These are phyloP conservation scores for Erpobdella octoculata DNA, from an alignment of 2,888 invertebrate species.

Conservation along the genomic window DNA sequence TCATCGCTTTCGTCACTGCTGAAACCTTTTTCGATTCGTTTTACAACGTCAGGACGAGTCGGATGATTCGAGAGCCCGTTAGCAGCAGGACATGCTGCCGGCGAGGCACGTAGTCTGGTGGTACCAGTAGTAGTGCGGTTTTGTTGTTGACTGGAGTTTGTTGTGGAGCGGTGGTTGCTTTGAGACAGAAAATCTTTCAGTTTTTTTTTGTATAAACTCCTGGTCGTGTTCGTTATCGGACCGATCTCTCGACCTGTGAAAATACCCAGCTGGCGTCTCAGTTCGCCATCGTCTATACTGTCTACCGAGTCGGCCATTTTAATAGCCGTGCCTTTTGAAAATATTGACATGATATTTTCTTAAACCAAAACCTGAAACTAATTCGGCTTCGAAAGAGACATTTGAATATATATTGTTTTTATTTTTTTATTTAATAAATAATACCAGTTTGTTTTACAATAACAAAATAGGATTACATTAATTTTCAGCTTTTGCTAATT, in stretches of 20 bases:
- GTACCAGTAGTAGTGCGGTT: not conserved
- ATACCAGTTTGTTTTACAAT: no score
- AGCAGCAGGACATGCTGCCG: not conserved
- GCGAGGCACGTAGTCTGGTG: not conserved
- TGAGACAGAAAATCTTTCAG: not conserved
- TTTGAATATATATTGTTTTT: no score
- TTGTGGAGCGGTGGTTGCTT: not conserved
- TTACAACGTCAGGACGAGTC: not conserved
- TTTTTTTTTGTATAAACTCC: slow-evolving; percentile 12
- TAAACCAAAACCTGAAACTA: no score
- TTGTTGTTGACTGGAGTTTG: not conserved
- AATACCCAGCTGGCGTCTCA: not conserved
- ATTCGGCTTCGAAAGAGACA: no score
- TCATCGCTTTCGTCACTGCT: slow-evolving; percentile 5
- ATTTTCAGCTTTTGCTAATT: no score
- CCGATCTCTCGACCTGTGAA: not conserved
- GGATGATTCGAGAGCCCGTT: not conserved
- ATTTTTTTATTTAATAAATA: no score
- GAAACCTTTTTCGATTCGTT: no score
- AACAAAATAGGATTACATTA: no score
- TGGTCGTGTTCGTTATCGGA: slow-evolving; percentile 1
- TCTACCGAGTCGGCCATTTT: slow-evolving; percentile 12
- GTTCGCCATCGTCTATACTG: slow-evolving; percentile 8
- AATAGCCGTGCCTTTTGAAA: not conserved
- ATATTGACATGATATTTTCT: no score